These are phyloP conservation scores for Macquaria australasica DNA, from an alignment of 2,113 vertebrate species.

Conservation along the genomic window DNA sequence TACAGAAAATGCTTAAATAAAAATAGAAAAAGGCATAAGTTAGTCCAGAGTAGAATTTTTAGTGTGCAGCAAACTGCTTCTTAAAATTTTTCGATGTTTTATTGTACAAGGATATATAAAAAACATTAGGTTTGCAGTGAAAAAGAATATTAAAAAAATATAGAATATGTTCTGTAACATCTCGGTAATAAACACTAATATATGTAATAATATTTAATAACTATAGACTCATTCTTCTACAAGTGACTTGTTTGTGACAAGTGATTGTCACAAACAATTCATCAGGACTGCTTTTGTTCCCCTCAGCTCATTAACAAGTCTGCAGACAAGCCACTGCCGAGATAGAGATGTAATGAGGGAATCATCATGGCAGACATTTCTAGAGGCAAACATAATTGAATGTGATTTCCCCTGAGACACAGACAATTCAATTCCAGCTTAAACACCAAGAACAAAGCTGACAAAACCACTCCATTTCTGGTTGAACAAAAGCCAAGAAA, in stretches of 20 bases:
- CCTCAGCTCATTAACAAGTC: conserved; percentile 20
- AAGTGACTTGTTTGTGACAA: neutral
- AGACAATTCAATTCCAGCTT: neutral
- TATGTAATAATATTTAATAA: too few species aligned
- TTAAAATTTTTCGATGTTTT: neutral
- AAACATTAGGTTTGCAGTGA: neutral
- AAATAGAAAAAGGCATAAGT: too few species aligned
- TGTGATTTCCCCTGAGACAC: conserved; percentile 2
- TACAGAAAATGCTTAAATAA: too few species aligned
- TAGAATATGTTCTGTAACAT: neutral
- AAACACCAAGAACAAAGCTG: neutral
- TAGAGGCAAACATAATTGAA: conserved; percentile 6
- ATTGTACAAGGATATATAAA: neutral
- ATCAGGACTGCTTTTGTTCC: conserved; percentile 4
- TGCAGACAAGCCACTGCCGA: conserved; percentile 13
- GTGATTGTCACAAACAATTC: neutral
- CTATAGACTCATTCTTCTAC: neutral
- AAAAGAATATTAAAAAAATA: neutral
- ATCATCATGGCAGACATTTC: neutral
- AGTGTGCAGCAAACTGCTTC: neutral
- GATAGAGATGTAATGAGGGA: neutral
- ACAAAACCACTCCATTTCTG: neutral
- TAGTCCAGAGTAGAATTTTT: too few species aligned
- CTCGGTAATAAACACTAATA: too few species aligned
- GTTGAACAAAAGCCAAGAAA: neutral